Percentiles rank a stretch among this genome's conserved stretches.
Conservation (phyloP, 2,888 invertebrate species). For the Zelleria hepariella region DNA sequence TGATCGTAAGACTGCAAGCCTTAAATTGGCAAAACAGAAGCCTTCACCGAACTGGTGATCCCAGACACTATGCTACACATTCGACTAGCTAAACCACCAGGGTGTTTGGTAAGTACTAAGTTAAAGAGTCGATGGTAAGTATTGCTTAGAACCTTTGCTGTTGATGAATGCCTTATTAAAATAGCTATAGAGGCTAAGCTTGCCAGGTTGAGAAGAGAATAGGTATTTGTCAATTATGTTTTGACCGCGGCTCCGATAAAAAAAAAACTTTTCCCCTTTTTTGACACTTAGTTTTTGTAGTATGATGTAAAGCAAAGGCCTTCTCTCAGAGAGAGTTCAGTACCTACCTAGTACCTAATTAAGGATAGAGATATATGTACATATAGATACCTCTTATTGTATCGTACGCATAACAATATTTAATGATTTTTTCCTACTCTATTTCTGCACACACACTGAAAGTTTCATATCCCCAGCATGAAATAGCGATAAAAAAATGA, state of each 20-base stretch:
- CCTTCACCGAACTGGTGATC: neutral
- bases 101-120: no score
- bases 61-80: neutral
- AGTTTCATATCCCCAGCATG: no score
- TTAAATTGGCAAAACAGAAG: conserved; percentile 29
- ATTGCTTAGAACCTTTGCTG: neutral
- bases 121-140: neutral
- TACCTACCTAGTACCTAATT: no score
- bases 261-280: no score
- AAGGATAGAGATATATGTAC: no score
- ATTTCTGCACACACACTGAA: no score
- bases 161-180: neutral
- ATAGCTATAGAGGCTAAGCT: neutral
- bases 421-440: no score
- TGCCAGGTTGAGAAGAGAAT: neutral
- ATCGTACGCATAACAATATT: no score
- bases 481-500: no score
- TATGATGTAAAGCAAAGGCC: conserved; percentile 43
- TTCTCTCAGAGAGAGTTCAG: no score
- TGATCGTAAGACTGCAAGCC: conserved; percentile 27
- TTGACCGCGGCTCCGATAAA: neutral
- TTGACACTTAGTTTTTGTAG: conserved; percentile 14
- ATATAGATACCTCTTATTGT: no score
- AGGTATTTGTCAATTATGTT: neutral
- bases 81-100: no score